Evolutionary conservation across 2,797 vertebrate genomes (phyloP), one percentile per base, ranked within the genome.

Genomic region (Anolis apletophallus): DNA sequence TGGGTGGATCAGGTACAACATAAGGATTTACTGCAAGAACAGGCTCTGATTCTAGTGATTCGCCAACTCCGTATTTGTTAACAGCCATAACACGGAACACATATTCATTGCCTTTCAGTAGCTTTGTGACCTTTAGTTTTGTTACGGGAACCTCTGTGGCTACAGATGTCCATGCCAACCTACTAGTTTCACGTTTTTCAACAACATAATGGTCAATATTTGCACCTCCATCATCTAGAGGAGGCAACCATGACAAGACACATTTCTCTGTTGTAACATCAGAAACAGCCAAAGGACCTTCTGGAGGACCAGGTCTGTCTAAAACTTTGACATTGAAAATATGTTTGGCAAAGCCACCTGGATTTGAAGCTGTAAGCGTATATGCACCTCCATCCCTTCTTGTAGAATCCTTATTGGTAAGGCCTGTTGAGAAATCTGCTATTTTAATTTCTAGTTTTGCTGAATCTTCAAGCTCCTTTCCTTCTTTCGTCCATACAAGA

Each of bases 61-160:
- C 99, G 59, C 99, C 99, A 91, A 98, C 90, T 88, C 99, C 99
- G 0, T 98, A 99, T 95, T 99, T 99, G 96, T 99, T 99, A 84
- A 99, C 97, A 91, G 99, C 99, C 98, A 99, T 99, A 76, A 99
- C 98, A 95, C 99, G 97, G 95, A 99, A 99, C 77, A 99, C 97
- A 1, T 99, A 99, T 95, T 99, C 99, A 94, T 99, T 99, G 96
- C 98, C 98, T 96, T 99, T 98, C 81, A 99, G 96, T 83, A 99
- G 96, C 93, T 99, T 99, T 84, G 97, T 98, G 81, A 98, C 98
- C 90, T 98, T 98, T 80, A 96, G 90, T 92, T 98, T 97, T 91
- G 97, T 99, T 88, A 96, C 94, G 81, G 97, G 97, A 87, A 99
- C 95, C 91, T 98, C 97, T 85, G 98, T 95, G 87, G 96, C 97